These are phyloP conservation scores for Nomada goodeniana DNA, from an alignment of 2,888 invertebrate species.

Conservation along the genomic window DNA sequence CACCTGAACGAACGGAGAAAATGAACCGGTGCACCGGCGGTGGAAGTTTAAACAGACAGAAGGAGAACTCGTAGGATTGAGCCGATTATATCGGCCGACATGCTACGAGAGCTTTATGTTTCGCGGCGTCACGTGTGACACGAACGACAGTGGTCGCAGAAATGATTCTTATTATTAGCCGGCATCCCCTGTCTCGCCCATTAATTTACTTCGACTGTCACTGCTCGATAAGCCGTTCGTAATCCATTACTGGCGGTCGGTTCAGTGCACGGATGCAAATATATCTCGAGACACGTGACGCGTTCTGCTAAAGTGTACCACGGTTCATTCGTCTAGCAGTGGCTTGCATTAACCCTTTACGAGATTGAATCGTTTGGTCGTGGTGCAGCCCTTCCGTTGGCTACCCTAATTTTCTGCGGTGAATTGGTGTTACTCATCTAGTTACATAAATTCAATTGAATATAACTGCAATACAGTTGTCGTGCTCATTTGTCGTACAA, in stretches of 20 bases:
- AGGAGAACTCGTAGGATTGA: background rate
- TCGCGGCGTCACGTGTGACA: constrained; percentile 33
- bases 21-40: background rate
- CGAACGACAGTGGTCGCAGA: constrained; percentile 45
- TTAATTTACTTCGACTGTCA: constrained; percentile 77
- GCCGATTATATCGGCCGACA: constrained; percentile 39
- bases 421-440: too few relatives aligned
- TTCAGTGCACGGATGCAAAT: constrained; percentile 52
- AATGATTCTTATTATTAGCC: constrained; percentile 66
- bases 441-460: too few relatives aligned
- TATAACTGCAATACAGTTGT: too few relatives aligned
- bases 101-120: constrained; percentile 47
- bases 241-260: constrained; percentile 68
- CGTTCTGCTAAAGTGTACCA: constrained; percentile 27
- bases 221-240: constrained; percentile 74
- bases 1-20: background rate
- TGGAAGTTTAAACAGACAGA: background rate
- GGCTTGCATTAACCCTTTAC: constrained; percentile 23
- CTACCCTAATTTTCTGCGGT: too few relatives aligned
- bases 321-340: constrained; percentile 21
- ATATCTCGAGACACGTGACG: constrained; percentile 51
- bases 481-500: too few relatives aligned
- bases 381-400: too few relatives aligned
- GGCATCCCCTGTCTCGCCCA: constrained; percentile 55
- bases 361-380: background rate